phyloP scores from a whole-genome alignment of 1,140 invertebrate genomes.

The Plectrocnemia conspersa region DNA sequence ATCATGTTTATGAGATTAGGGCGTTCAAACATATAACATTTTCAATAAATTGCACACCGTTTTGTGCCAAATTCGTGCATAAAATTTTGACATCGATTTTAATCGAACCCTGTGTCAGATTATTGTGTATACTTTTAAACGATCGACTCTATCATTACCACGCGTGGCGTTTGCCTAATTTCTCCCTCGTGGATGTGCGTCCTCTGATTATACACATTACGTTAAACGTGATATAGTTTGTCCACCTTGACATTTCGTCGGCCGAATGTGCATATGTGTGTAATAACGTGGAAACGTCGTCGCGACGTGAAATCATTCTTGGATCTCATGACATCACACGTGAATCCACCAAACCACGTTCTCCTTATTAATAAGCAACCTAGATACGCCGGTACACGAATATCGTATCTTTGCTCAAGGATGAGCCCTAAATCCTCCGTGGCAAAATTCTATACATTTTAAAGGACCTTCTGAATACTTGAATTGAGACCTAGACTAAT shows the following conservation, averaged over 20 bases:
- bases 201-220: background rate
- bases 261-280: background rate
- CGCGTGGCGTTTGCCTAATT: too few relatives aligned
- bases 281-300: background rate
- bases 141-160: too few relatives aligned
- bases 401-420: background rate
- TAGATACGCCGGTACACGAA: slow-evolving; percentile 2
- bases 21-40: too few relatives aligned
- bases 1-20: too few relatives aligned
- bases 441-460: too few relatives aligned
- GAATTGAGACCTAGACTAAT: too few relatives aligned
- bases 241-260: slow-evolving; percentile 2
- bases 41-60: too few relatives aligned
- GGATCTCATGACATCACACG: slow-evolving; percentile 5
- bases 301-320: background rate
- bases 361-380: slow-evolving; percentile 5
- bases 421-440: slow-evolving; percentile 7
- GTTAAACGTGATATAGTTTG: slow-evolving; percentile 5
- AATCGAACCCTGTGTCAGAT: background rate
- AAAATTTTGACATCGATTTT: too few relatives aligned
- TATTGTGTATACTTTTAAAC: too few relatives aligned
- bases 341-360: slow-evolving; percentile 3
- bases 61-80: too few relatives aligned
- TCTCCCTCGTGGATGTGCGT: too few relatives aligned
- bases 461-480: too few relatives aligned